A percentile compares a stretch with the other conserved stretches of the same genome.
phyloP scores from a whole-genome alignment of 2,888 invertebrate species.

The Cyrtodaria siliqua region DNA sequence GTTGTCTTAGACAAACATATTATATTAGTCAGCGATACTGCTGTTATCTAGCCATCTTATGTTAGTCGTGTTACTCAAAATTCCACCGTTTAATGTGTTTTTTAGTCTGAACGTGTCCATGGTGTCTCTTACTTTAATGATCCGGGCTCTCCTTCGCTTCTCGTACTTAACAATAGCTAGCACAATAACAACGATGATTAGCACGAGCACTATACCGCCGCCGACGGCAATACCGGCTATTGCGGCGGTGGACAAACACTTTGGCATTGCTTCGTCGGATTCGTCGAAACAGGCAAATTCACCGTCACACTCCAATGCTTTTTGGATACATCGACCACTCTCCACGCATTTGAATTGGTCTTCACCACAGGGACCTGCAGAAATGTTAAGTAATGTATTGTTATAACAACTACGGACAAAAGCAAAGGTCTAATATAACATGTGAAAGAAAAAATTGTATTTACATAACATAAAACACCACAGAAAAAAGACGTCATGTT shows the following conservation, averaged over 20 bases:
- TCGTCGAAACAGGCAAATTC: slow-evolving; percentile 43
- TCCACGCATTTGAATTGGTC: slow-evolving; percentile 53
- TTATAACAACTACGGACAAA: no score
- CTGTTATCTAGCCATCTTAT: slow-evolving; percentile 32
- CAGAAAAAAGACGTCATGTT: no score
- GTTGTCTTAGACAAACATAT: no score
- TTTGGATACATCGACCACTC: slow-evolving; percentile 45
- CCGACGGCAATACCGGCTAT: slow-evolving; percentile 47
- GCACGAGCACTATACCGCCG: slow-evolving; percentile 38
- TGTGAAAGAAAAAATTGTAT: no score
- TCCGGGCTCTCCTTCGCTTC: slow-evolving; percentile 45
- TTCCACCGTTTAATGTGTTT: slow-evolving; percentile 33
- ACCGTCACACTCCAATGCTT: slow-evolving; percentile 51
- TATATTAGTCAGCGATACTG: no score
- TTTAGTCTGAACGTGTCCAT: slow-evolving; percentile 45
- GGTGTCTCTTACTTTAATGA: slow-evolving; percentile 61
- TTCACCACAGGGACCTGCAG: slow-evolving; percentile 48
- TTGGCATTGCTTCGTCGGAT: slow-evolving; percentile 60
- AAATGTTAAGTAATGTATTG: no score
- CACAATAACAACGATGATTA: slow-evolving; percentile 48
- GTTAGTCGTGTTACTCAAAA: slow-evolving; percentile 14
- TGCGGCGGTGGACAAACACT: slow-evolving; percentile 52
- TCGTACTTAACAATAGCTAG: slow-evolving; percentile 30
- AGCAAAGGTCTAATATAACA: no score
- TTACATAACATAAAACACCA: no score